A percentile compares a stretch with the other conserved stretches of the same genome.
These are phyloP conservation scores for Axis porcinus DNA, from an alignment of 2,113 vertebrate genomes.

Conservation along the genomic window DNA sequence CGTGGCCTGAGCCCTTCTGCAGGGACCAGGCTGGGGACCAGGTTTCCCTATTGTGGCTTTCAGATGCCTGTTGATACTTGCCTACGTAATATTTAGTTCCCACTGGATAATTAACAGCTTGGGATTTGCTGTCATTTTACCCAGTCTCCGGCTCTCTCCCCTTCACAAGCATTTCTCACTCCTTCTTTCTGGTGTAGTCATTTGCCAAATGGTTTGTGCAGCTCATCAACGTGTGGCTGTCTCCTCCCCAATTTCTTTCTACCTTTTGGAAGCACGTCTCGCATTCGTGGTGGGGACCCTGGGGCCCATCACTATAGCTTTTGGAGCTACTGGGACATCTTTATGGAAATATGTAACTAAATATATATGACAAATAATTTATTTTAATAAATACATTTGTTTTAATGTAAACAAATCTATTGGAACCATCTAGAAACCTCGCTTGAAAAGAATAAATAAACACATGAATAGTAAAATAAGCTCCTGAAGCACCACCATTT, in stretches of 20 bases:
- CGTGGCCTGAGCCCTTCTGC: neutral
- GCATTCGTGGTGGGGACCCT: neutral
- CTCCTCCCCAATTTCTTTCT: neutral
- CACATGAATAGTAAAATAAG: neutral
- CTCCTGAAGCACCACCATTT: neutral
- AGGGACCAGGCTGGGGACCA: neutral
- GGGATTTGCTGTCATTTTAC: constrained; percentile 36
- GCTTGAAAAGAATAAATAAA: neutral
- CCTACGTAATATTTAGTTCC: constrained; percentile 50
- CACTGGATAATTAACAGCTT: constrained; percentile 58
- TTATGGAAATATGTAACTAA: neutral
- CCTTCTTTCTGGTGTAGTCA: neutral
- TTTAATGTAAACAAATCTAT: neutral
- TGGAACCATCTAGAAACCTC: neutral
- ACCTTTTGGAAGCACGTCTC: neutral
- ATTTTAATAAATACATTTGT: neutral
- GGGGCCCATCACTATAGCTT: neutral
- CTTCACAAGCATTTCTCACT: neutral
- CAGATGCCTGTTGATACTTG: constrained; percentile 14
- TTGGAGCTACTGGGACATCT: neutral
- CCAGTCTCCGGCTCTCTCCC: neutral
- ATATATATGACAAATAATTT: neutral
- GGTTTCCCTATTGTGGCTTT: constrained; percentile 17
- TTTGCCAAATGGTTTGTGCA: neutral
- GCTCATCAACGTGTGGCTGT: neutral